A percentile compares a stretch with the other conserved stretches of the same genome.
These are phyloP conservation scores for Holothuria scabra DNA, from an alignment of 53 echinoderm and acorn worm species.

Conservation along the genomic window DNA sequence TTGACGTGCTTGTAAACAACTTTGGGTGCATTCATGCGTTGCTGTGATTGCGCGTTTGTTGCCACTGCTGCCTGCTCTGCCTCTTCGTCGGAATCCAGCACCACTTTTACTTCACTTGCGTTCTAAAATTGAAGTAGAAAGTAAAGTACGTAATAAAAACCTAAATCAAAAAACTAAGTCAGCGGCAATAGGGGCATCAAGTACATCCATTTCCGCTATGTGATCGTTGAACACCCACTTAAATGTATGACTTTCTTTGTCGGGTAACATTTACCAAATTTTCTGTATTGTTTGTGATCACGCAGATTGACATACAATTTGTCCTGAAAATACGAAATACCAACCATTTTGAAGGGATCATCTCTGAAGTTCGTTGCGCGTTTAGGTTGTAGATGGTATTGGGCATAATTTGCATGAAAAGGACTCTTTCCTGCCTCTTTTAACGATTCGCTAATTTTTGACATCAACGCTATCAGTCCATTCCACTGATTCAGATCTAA, in stretches of 20 bases:
- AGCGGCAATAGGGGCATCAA: too few relatives aligned
- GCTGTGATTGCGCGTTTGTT: neutral
- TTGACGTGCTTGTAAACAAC: neutral
- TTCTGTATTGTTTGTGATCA: neutral
- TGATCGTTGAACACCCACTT: too few relatives aligned
- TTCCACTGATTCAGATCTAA: neutral
- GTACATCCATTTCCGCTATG: neutral
- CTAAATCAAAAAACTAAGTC: too few relatives aligned
- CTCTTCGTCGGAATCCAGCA: neutral
- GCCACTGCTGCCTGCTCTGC: neutral
- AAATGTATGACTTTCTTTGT: conserved; percentile 26
- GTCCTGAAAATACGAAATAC: neutral
- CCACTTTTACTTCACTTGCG: neutral
- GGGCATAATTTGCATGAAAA: neutral
- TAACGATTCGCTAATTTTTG: conserved; percentile 3
- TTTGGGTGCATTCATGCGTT: neutral
- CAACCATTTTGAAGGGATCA: conserved; percentile 23
- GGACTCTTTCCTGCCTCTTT: neutral
- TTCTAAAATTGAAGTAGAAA: neutral
- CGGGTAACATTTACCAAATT: conserved; percentile 16
- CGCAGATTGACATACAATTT: neutral
- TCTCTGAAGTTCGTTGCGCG: neutral
- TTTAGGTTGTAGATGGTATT: conserved; percentile 8
- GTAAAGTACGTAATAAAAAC: too few relatives aligned
- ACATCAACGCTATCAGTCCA: neutral